phyloP scores from a whole-genome alignment of 2,113 vertebrate species.

The Saimiri boliviensis region DNA sequence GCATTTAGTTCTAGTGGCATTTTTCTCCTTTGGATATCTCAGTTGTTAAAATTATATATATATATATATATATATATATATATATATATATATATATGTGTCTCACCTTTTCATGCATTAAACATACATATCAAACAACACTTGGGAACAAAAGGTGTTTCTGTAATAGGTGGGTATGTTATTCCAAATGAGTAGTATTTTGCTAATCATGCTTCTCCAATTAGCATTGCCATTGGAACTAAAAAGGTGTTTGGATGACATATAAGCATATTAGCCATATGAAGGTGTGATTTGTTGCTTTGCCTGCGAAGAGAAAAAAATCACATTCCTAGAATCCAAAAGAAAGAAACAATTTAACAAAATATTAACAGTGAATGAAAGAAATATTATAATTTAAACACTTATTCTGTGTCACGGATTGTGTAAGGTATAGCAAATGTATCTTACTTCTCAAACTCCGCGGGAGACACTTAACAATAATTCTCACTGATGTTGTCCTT shows the following conservation, averaged over 20 bases:
- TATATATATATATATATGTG: too few relatives aligned
- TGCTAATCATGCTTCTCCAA: neutral
- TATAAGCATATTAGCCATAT: neutral
- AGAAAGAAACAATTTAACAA: neutral
- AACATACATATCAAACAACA: neutral
- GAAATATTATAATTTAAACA: neutral
- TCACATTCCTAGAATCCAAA: neutral
- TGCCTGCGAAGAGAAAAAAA: neutral
- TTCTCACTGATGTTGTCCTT: neutral
- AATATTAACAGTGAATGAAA: neutral
- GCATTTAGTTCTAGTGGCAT: neutral
- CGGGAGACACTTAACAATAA: neutral
- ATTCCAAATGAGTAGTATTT: neutral
- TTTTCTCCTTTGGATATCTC: neutral
- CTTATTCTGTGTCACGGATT: neutral
- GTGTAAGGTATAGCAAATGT: neutral
- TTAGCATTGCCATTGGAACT: neutral
- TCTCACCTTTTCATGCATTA: neutral
- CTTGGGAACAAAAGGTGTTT: neutral
- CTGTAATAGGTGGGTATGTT: neutral
- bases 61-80: too few relatives aligned
- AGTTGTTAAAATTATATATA: neutral
- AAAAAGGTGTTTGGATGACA: neutral
- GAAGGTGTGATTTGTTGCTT: neutral
- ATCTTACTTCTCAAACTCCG: neutral